Conservation (phyloP, 2,888 invertebrate genomes). For the Aproaerema taeniolella region DNA sequence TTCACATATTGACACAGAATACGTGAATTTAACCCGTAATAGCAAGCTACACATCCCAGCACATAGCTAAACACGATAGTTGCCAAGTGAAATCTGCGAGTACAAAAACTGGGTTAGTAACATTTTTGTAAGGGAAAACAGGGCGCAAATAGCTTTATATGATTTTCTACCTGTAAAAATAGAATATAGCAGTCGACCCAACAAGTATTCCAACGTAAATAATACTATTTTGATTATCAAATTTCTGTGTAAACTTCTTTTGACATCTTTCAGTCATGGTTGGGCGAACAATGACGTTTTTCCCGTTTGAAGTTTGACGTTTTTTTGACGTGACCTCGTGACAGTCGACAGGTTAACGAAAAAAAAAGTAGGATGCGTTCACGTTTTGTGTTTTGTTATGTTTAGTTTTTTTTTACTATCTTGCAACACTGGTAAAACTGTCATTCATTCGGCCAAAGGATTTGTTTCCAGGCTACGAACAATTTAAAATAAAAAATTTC, state of each 20-base stretch:
- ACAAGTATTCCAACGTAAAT: constrained; percentile 58
- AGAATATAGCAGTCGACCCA: constrained; percentile 53
- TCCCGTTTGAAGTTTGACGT: constrained; percentile 19
- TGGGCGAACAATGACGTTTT: constrained; percentile 53
- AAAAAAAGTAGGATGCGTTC: too few relatives aligned
- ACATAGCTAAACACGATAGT: constrained; percentile 64
- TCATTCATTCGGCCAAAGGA: too few relatives aligned
- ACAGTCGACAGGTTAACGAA: too few relatives aligned
- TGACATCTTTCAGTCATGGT: constrained; percentile 76
- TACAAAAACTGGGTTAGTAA: constrained; percentile 35
- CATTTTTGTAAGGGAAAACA: constrained; percentile 17
- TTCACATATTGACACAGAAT: constrained; percentile 51
- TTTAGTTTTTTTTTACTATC: too few relatives aligned
- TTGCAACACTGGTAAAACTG: too few relatives aligned
- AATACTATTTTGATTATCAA: constrained; percentile 68
- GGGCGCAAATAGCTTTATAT: constrained; percentile 15
- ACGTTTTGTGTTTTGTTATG: too few relatives aligned
- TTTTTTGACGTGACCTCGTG: background rate
- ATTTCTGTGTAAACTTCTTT: constrained; percentile 62
- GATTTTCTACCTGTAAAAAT: constrained; percentile 56
- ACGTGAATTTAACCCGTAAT: constrained; percentile 56
- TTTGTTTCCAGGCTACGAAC: too few relatives aligned
- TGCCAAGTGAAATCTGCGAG: constrained; percentile 65
- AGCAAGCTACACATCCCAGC: constrained; percentile 72
- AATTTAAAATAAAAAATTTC: background rate